Conservation (phyloP, 1,140 invertebrate genomes). For the Microplitis demolitor region DNA sequence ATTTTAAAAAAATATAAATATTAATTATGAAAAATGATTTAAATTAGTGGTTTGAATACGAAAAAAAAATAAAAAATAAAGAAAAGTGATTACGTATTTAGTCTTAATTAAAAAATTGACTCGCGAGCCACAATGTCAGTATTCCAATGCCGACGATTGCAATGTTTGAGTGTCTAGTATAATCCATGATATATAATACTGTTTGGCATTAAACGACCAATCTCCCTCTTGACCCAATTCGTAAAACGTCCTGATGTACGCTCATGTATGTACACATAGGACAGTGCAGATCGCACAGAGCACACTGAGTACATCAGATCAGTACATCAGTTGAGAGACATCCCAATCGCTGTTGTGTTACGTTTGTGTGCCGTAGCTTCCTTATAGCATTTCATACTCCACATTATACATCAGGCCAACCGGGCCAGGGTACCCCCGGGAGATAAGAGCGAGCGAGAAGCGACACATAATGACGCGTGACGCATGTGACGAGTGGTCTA, state of each 20-base stretch:
- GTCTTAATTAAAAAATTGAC: too few species aligned
- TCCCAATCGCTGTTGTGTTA: too few species aligned
- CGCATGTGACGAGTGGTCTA: neutral
- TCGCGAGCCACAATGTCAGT: too few species aligned
- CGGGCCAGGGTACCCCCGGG: too few species aligned
- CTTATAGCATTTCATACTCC: too few species aligned
- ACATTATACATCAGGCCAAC: too few species aligned
- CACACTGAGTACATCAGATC: too few species aligned
- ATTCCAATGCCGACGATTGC: too few species aligned
- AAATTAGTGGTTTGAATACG: neutral
- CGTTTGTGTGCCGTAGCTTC: too few species aligned
- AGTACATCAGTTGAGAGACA: neutral
- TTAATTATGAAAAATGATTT: too few species aligned
- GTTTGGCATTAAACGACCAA: slow-evolving; percentile 45
- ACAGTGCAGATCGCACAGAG: neutral
- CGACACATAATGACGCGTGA: neutral
- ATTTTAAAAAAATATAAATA: too few species aligned
- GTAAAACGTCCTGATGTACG: slow-evolving; percentile 44
- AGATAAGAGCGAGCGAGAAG: neutral
- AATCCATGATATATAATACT: neutral
- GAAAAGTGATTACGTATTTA: neutral
- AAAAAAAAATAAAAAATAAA: neutral
- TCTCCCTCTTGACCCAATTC: slow-evolving; percentile 53
- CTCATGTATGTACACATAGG: slow-evolving; percentile 12
- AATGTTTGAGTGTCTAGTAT: too few species aligned